Conservation (phyloP, 92 coral and sea anemone genomes). For the Zoanthus solanderi region DNA sequence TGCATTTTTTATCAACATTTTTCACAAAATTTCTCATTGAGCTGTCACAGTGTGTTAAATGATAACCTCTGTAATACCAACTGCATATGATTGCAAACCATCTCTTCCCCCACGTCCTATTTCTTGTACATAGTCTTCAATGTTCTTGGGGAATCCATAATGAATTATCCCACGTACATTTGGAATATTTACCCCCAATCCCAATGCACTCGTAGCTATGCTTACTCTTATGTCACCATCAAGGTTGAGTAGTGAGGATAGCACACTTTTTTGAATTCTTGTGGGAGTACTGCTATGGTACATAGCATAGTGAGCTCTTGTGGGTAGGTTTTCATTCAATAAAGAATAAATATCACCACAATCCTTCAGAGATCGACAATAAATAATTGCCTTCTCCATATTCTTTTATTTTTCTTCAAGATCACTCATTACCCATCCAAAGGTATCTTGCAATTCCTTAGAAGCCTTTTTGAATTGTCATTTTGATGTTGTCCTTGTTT, state of each 20-base stretch:
- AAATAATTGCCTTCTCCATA: constrained; percentile 59
- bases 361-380: constrained; percentile 62
- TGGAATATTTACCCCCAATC: constrained; percentile 73
- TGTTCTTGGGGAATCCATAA: constrained; percentile 64
- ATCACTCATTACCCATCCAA: constrained; percentile 21
- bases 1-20: constrained; percentile 42
- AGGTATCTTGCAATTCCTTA: neutral
- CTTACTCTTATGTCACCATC: constrained; percentile 47
- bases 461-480: neutral
- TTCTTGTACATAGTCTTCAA: constrained; percentile 68
- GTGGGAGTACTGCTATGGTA: constrained; percentile 67
- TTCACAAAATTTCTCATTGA: constrained; percentile 58
- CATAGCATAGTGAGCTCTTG: constrained; percentile 48
- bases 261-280: constrained; percentile 48
- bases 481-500: neutral
- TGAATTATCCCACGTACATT: constrained; percentile 58
- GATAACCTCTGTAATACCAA: constrained; percentile 59
- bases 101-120: constrained; percentile 72
- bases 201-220: constrained; percentile 70
- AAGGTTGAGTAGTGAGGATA: constrained; percentile 25
- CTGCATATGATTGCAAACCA: constrained; percentile 43
- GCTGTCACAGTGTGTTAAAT: constrained; percentile 66
- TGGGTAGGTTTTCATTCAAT: constrained; percentile 44
- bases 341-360: constrained; percentile 66
- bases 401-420: neutral